A percentile compares a stretch with the other conserved stretches of the same genome.
Evolutionary conservation across 2,113 vertebrate species (phyloP).

Genomic region (Vanacampus margaritifer): DNA sequence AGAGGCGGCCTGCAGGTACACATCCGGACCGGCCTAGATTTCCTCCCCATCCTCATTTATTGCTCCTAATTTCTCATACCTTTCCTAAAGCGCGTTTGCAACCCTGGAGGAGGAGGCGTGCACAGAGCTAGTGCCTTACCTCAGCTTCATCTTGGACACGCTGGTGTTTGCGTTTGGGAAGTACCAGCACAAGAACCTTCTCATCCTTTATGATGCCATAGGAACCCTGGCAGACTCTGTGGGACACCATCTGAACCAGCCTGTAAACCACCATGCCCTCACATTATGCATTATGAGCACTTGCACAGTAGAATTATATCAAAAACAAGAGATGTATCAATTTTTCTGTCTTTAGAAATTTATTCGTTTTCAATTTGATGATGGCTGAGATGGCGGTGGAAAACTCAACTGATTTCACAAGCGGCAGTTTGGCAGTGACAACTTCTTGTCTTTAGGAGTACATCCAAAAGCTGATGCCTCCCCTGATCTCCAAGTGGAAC

Average conservation of each 20-base stretch:
- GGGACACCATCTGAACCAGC: slow-evolving; percentile 93
- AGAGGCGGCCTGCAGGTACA: slow-evolving; percentile 91
- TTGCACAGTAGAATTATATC: not conserved
- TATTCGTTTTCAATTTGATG: not conserved
- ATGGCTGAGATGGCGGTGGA: too few species aligned
- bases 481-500: slow-evolving; percentile 91
- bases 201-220: slow-evolving; percentile 94
- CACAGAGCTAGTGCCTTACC: slow-evolving; percentile 92
- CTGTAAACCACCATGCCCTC: slow-evolving; percentile 64
- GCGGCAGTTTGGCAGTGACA: not conserved
- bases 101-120: slow-evolving; percentile 94
- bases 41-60: not conserved
- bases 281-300: not conserved
- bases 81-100: slow-evolving; percentile 81
- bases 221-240: slow-evolving; percentile 92
- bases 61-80: not conserved
- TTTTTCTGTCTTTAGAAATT: too few species aligned
- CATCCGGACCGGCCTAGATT: too few species aligned
- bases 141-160: slow-evolving; percentile 93
- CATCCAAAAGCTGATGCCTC: slow-evolving; percentile 92
- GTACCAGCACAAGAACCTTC: slow-evolving; percentile 95
- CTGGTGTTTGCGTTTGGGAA: slow-evolving; percentile 95
- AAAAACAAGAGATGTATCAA: not conserved
- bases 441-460: slow-evolving; percentile 74
- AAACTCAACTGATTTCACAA: too few species aligned